These are phyloP conservation scores for Trichopoda pennipes DNA, from an alignment of 2,888 invertebrate species.

Conservation along the genomic window DNA sequence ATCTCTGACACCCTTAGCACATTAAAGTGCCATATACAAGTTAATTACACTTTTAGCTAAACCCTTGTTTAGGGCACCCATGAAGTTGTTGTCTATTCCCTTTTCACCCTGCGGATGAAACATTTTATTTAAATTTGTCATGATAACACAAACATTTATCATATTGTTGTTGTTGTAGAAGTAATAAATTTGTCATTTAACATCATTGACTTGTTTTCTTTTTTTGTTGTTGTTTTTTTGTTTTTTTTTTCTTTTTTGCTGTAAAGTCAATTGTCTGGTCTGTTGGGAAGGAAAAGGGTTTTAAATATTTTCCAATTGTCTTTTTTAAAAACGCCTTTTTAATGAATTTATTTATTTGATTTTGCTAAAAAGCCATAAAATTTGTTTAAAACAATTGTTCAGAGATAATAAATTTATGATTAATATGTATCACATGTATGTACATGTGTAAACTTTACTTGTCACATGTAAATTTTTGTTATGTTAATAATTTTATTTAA, in stretches of 20 bases:
- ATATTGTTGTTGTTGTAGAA: constrained; percentile 12
- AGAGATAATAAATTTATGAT: constrained; percentile 49
- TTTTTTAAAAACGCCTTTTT: constrained; percentile 47
- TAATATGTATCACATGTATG: constrained; percentile 10
- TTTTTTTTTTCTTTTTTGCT: too few species aligned
- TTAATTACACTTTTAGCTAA: background rate
- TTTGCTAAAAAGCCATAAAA: constrained; percentile 60
- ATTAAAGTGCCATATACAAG: background rate
- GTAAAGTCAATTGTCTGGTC: constrained; percentile 58
- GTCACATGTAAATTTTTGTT: background rate
- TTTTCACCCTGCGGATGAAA: background rate
- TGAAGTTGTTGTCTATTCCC: background rate
- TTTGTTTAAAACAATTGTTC: constrained; percentile 41
- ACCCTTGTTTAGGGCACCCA: background rate
- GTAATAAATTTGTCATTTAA: constrained; percentile 63
- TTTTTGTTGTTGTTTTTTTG: too few species aligned
- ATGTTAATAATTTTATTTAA: background rate
- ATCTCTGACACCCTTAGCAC: constrained; percentile 23
- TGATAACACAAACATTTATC: constrained; percentile 18
- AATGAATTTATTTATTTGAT: constrained; percentile 52
- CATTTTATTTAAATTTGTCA: constrained; percentile 60
- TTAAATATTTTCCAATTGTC: background rate
- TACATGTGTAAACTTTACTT: background rate
- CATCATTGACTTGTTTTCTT: constrained; percentile 58
- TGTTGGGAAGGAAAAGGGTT: constrained; percentile 31